A percentile compares a stretch with the other conserved stretches of the same genome.
phyloP scores from a whole-genome alignment of 2,888 invertebrate species.

The Rotaria macrura region DNA sequence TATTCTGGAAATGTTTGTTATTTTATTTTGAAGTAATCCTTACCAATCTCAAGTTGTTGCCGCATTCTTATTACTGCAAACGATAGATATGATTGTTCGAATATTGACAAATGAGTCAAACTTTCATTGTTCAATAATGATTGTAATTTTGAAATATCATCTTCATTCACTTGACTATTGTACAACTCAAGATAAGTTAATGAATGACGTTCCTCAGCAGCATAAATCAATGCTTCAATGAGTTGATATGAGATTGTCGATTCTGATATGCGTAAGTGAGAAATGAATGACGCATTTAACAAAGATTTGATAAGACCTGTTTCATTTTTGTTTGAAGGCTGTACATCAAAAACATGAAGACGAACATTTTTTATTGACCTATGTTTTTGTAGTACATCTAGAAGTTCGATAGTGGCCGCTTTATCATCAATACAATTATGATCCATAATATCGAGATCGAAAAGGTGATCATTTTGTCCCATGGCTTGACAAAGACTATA shows the following conservation, averaged over 20 bases:
- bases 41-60: not conserved
- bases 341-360: not conserved
- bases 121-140: not conserved
- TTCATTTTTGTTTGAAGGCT: not conserved
- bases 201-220: not conserved
- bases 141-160: not conserved
- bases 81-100: not conserved
- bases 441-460: not conserved
- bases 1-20: too few relatives aligned
- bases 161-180: not conserved
- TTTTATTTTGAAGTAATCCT: not conserved
- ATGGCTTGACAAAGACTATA: not conserved
- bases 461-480: not conserved
- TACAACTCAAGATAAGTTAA: not conserved
- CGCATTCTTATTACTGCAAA: not conserved
- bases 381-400: not conserved
- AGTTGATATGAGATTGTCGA: not conserved
- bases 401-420: not conserved
- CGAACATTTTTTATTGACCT: not conserved
- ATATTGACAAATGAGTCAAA: not conserved
- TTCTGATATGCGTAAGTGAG: not conserved
- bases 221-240: not conserved
- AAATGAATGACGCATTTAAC: not conserved
- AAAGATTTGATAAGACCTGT: not conserved
- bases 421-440: not conserved